These are phyloP conservation scores for Sparidentex hasta DNA, from an alignment of 2,797 vertebrate species.

Conservation along the genomic window DNA sequence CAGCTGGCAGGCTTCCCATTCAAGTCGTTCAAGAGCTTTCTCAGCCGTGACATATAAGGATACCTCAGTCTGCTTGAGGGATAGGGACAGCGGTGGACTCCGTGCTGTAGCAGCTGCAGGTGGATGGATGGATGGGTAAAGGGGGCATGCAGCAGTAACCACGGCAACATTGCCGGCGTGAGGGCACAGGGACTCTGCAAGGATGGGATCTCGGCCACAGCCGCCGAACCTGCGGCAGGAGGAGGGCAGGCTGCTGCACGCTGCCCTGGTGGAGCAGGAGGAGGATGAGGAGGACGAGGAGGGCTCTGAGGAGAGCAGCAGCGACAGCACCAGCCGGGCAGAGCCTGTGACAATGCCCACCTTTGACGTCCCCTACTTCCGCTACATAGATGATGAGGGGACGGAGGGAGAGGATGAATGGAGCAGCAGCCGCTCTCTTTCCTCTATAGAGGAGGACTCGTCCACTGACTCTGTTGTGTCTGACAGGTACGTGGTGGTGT, in stretches of 20 bases:
- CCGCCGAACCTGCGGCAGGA: conserved; percentile 84
- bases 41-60: conserved; percentile 47
- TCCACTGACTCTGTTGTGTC: conserved; percentile 91
- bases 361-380: conserved; percentile 98
- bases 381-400: conserved; percentile 98
- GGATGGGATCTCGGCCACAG: conserved; percentile 92
- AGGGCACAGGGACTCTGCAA: conserved; percentile 78
- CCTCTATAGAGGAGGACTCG: conserved; percentile 94
- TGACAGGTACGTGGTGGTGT: conserved; percentile 94
- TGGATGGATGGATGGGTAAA: conserved; percentile 66
- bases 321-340: conserved; percentile 80
- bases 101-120: conserved; percentile 51
- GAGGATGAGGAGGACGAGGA: conserved; percentile 84
- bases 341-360: conserved; percentile 90
- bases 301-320: conserved; percentile 77
- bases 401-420: conserved; percentile 93
- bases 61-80: conserved; percentile 41
- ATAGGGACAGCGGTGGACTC: conserved; percentile 51
- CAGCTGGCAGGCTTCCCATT: conserved; percentile 55
- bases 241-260: conserved; percentile 80
- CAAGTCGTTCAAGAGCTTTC: conserved; percentile 53
- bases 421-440: conserved; percentile 95
- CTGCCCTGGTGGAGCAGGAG: conserved; percentile 87
- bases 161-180: conserved; percentile 79
- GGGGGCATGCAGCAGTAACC: conserved; percentile 79